Base-by-base conservation (phyloP, 2,888 invertebrate genomes). In the Lithophane ornitopus region DNA sequence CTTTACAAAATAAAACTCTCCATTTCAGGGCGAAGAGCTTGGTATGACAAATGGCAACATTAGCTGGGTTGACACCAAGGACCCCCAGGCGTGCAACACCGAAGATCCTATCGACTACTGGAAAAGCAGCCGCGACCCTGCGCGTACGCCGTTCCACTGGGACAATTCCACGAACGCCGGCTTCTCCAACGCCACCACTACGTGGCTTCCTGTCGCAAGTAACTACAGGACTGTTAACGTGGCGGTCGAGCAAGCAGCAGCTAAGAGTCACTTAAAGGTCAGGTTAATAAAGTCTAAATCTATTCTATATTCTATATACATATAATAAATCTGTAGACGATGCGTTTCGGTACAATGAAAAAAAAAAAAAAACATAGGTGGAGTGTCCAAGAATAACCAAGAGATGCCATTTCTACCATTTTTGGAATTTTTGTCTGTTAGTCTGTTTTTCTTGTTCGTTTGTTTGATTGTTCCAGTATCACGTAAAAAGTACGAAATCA, bases 1-100 rank as follows among this genome's bases (percentile, higher is more conserved):
- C 16, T n/a, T 61, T n/a, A 39, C 3, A 46, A 69, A 69, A 26
- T 70, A 49, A 49, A 49, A 14, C n/a, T 62, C 8, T 3, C 28
- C 2, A 26, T 73, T 52, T 46, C 97, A 98, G 94, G 99, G 98
- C 3, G 98, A 99, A 91, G 98, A 99, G 92, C 97, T 99, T 74
- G 98, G 98, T 14, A 98, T 98, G 98, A 96, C 97, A 0, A 97
- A 98, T 89, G 97, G 97, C 2, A 91, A 92, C 88, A 95, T 98
- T 34, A 96, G 97, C 8, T 98, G 97, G 97, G 93, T 97, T 4
- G 97, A 98, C 76, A 98, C 97, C 0, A 92, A 96, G 0, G 98
- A 98, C 93, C 97, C 98, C 0, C 96, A 97, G 7, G 98, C 97
- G 3, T 97, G 97, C 88, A 97, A 97, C 87, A 97, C 97, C 0